Base-by-base conservation (phyloP, 2,888 invertebrate genomes). In the Microctonus hyperodae region DNA sequence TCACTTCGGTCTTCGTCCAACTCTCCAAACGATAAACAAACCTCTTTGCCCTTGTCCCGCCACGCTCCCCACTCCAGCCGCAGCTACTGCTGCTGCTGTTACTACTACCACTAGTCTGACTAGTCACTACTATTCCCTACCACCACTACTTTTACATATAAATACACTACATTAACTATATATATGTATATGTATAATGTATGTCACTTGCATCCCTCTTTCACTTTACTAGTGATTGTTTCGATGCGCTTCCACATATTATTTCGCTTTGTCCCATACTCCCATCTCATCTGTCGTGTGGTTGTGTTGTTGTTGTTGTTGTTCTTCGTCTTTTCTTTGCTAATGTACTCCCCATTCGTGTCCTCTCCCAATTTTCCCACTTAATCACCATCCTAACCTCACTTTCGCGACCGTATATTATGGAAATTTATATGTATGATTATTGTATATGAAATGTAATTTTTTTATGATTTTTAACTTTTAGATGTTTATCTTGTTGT, bases 21-120 rank as follows among this genome's bases (percentile, higher is more conserved):
- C n/a, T 64, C 64, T 35, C 78, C 78, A 74, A 75, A 77, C 81
- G 79, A 83, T 83, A 83, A 83, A 83, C 83, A 83, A 83, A 83
- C 81, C 78, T 78, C 69, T 74, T 76, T 76, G 58, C 51, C 48
- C 35, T 58, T 64, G 50, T 37, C 57, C 65, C 51, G 9, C 48
- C 6, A n/a, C 50, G 22, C 20, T 20, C 11, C 64, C 50, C 50
- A 62, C 28, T 11, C 51, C 51, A n/a, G n/a, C n/a, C n/a, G n/a
- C n/a, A n/a, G n/a, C n/a, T n/a, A n/a, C n/a, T n/a, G n/a, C n/a
- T n/a, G n/a, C n/a, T n/a, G n/a, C n/a, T n/a, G n/a, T n/a, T n/a
- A n/a, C n/a, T n/a, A n/a, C n/a, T n/a, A n/a, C n/a, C n/a, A n/a
- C n/a, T n/a, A n/a, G n/a, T n/a, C n/a, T n/a, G n/a, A n/a, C n/a